Conservation (phyloP, 2,113 vertebrate species). For the Platysternon megacephalum region DNA sequence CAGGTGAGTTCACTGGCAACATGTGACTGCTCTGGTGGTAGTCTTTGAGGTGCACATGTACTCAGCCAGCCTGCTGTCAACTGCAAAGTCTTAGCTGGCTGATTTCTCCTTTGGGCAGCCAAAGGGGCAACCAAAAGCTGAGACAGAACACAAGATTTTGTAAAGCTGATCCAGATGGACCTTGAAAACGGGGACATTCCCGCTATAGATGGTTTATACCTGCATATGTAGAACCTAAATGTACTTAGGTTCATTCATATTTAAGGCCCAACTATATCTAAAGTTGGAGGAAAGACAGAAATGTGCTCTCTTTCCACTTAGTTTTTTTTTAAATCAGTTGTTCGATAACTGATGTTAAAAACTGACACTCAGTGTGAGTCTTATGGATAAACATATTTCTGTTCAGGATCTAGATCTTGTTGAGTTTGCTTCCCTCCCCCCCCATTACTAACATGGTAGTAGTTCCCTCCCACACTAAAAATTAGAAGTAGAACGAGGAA, state of each 20-base stretch:
- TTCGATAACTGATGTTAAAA: conserved; percentile 10
- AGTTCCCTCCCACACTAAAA: neutral
- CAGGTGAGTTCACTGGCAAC: neutral
- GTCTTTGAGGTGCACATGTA: neutral
- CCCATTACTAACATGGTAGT: neutral
- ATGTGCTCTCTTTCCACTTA: neutral
- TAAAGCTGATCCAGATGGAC: neutral
- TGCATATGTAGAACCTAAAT: neutral
- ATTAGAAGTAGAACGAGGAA: neutral
- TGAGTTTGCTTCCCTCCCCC: neutral
- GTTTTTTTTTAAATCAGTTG: neutral
- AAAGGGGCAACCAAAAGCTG: neutral
- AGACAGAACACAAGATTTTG: neutral
- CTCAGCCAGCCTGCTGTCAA: neutral
- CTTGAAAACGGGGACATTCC: conserved; percentile 8
- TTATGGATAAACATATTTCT: rapidly evolving
- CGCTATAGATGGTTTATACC: neutral
- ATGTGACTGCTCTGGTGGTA: neutral
- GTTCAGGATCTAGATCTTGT: neutral
- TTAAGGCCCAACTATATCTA: neutral
- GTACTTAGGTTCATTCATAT: neutral
- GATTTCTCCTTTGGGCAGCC: neutral
- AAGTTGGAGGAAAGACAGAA: neutral
- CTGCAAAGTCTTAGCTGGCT: neutral
- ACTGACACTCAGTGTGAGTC: neutral